These are phyloP conservation scores for Murina feae DNA, from an alignment of 2,113 vertebrate species.

Conservation along the genomic window DNA sequence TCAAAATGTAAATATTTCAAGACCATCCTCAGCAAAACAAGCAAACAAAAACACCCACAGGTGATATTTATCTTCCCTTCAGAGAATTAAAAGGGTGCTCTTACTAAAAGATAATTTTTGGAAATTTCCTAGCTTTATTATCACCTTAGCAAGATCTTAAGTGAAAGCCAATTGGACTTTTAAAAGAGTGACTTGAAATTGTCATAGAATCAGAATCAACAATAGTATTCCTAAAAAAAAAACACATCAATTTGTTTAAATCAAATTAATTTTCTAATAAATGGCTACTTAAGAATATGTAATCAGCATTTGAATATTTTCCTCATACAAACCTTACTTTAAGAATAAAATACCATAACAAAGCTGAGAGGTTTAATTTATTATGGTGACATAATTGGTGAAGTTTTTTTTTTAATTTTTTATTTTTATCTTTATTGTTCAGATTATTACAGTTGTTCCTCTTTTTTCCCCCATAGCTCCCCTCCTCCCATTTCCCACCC, in stretches of 20 bases:
- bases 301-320: conserved; percentile 21
- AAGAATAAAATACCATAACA: conserved; percentile 27
- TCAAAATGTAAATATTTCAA: background rate
- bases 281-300: background rate
- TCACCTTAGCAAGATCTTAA: background rate
- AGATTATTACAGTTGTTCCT: too few species aligned
- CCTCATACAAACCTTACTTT: conserved; percentile 2
- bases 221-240: background rate
- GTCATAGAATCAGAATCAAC: background rate
- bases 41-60: background rate
- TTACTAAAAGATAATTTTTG: background rate
- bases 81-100: background rate
- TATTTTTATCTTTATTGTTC: too few species aligned
- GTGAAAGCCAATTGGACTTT: background rate
- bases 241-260: background rate
- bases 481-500: too few species aligned
- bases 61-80: background rate
- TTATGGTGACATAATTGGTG: conserved; percentile 2
- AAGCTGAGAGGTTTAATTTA: conserved; percentile 26
- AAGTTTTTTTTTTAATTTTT: too few species aligned
- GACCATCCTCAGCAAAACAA: background rate
- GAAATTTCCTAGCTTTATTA: background rate
- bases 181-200: background rate
- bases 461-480: too few species aligned
- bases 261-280: conserved; percentile 28